Percentiles rank a stretch among this genome's conserved stretches.
phyloP scores from a whole-genome alignment of 2,888 invertebrate genomes.

The Drosophila longiperda region DNA sequence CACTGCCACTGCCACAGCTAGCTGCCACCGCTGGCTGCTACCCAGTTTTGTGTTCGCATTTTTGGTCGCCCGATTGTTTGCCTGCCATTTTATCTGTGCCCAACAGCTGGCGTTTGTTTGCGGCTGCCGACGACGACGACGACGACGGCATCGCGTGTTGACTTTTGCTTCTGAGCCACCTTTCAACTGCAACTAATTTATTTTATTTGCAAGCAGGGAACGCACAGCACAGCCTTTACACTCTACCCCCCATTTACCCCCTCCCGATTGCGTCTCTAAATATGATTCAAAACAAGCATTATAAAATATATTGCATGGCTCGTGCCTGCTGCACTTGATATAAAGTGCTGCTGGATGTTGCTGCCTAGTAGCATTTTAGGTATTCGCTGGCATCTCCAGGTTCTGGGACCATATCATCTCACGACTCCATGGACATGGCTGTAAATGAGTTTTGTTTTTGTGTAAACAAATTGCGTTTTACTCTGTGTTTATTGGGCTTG shows the following conservation, averaged over 20 bases:
- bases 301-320: conserved; percentile 71
- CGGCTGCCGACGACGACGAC: conserved; percentile 66
- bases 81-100: conserved; percentile 75
- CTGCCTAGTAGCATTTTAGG: background rate
- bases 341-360: conserved; percentile 56
- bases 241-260: background rate
- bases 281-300: conserved; percentile 79
- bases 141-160: conserved; percentile 71
- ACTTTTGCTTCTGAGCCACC: conserved; percentile 79
- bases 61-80: conserved; percentile 63
- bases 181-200: conserved; percentile 80
- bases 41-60: conserved; percentile 27
- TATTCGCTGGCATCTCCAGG: background rate
- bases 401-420: conserved; percentile 23
- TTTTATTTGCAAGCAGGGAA: conserved; percentile 75
- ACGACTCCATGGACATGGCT: conserved; percentile 60
- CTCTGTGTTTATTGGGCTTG: background rate
- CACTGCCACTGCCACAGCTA: background rate
- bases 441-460: conserved; percentile 78
- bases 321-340: conserved; percentile 60
- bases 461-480: conserved; percentile 63
- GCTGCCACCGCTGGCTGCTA: background rate
- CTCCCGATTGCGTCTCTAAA: conserved; percentile 39
- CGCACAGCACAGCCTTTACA: conserved; percentile 12
- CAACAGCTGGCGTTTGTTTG: conserved; percentile 80